Evolutionary conservation across 2,113 vertebrate species (phyloP), one percentile per base, ranked within the genome.

Genomic region (Mugil cephalus): DNA sequence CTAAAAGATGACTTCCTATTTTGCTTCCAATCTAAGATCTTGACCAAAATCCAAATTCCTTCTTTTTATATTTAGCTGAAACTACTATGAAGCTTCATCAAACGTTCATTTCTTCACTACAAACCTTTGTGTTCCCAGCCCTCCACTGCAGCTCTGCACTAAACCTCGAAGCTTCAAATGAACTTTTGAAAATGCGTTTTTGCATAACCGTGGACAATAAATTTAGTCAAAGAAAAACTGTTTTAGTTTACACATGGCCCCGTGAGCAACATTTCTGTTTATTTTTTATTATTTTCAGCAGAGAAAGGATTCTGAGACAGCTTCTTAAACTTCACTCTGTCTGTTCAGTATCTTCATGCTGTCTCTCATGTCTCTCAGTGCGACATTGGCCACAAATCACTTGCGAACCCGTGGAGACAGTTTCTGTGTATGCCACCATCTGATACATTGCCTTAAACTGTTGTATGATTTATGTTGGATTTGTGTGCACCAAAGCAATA

Each of bases 391-490:
- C 10, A 56, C 21, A 56, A 35, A 8, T 38, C 11, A 63, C 18
- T 36, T 53, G 0, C 10, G 17, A 45, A 19, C 30, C 43, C 6
- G 9, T 18, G 1, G 24, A 47, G 19, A 55, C 24, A 47, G 38
- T 54, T 12, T 76, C 0, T 40, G 53, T 66, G 10, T 67, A 13
- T 63, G 13, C 50, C 39, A 11, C 42, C n/a, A 0, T 38, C n/a
- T n/a, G 21, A 61, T 51, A 19, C 50, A 36, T 89, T 80, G 90
- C 91, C 90, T 92, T 92, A 83, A 87, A 79, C 47, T 73, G 62
- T 46, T 59, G 50, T 18, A 63, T 36, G 19, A 64, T 15, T 62
- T 14, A 43, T 39, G 35, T 66, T 66, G 17, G 35, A 67, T 50
- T 1, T 69, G 45, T 66, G 13, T 77, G 48, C 47, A 86, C 77